These are phyloP conservation scores for Mustela nigripes DNA, from an alignment of 2,113 vertebrate species.

Conservation along the genomic window DNA sequence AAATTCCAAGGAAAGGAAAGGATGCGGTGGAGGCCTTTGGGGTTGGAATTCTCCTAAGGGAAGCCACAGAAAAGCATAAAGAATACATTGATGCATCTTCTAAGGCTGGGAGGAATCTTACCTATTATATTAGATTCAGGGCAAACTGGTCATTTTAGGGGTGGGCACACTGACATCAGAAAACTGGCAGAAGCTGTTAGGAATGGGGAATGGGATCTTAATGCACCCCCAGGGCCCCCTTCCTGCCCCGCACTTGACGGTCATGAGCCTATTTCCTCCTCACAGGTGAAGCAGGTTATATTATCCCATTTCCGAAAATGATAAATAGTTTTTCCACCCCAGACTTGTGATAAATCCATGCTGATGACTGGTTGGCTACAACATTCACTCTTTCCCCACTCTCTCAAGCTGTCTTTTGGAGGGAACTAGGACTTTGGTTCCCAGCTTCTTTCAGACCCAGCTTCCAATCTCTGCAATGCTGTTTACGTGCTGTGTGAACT, in stretches of 20 bases:
- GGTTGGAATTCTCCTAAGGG: background rate
- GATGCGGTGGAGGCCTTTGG: background rate
- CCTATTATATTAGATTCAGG: background rate
- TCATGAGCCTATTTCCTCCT: background rate
- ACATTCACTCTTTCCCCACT: background rate
- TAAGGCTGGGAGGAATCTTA: background rate
- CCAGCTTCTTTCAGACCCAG: background rate
- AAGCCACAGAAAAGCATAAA: slow-evolving; percentile 47
- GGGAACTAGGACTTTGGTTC: background rate
- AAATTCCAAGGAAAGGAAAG: slow-evolving; percentile 59
- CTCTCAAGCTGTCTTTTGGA: background rate
- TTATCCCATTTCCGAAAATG: background rate
- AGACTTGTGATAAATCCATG: background rate
- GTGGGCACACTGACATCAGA: background rate
- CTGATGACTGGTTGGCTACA: background rate
- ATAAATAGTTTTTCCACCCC: background rate
- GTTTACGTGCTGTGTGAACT: background rate
- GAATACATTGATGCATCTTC: background rate
- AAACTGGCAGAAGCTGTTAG: background rate
- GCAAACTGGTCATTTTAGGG: background rate
- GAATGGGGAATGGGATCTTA: background rate
- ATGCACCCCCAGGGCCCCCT: background rate
- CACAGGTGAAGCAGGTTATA: background rate
- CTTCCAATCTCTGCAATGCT: background rate
- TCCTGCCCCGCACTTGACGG: background rate